These are phyloP conservation scores for Hirundo rustica DNA, from an alignment of 2,797 vertebrate genomes.

Conservation along the genomic window DNA sequence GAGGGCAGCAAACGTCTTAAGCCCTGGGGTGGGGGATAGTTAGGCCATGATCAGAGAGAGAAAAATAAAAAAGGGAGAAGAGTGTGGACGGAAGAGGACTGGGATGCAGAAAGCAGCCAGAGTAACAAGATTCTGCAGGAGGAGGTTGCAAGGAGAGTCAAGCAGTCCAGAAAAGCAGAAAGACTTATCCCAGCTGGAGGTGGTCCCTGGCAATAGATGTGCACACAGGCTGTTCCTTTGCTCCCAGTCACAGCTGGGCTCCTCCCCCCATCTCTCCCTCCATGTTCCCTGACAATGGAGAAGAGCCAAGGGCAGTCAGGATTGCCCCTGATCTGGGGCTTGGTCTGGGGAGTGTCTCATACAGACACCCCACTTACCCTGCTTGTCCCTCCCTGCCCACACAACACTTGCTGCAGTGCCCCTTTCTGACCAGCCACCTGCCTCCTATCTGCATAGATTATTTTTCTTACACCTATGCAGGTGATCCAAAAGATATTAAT, in stretches of 20 bases:
- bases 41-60: background rate
- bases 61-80: background rate
- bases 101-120: background rate
- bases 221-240: background rate
- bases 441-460: background rate
- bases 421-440: background rate
- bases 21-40: background rate
- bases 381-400: background rate
- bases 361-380: rapidly evolving
- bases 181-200: background rate
- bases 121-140: background rate
- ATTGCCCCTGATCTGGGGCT: background rate
- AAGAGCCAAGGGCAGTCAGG: background rate
- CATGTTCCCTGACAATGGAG: rapidly evolving
- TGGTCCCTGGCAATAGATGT: background rate
- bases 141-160: background rate
- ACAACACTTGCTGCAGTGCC: rapidly evolving
- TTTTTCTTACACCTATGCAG: background rate
- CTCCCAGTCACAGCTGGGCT: rapidly evolving
- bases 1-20: background rate
- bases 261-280: background rate
- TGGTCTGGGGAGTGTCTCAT: background rate
- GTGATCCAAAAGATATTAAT: background rate
- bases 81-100: background rate
- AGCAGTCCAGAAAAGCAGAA: background rate